Evolutionary conservation across 1,140 invertebrate species (phyloP), one percentile per base, ranked within the genome.

Genomic region (Stegodyphus mimosarum): DNA sequence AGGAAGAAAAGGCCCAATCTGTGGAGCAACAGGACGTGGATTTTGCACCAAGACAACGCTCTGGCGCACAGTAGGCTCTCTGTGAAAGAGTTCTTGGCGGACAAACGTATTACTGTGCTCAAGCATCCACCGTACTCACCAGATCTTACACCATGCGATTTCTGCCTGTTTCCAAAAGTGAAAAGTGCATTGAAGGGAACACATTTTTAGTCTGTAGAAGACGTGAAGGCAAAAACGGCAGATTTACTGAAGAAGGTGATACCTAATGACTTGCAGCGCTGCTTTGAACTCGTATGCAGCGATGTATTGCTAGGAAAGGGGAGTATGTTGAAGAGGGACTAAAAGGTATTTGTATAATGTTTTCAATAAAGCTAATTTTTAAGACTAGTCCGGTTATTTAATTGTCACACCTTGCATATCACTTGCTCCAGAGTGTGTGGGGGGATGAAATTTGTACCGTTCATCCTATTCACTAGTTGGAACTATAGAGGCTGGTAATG

Each of bases 141-240:
- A 15, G 53, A 15, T 48, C 75, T 77, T 17, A 2, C 55, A 52
- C 75, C 73, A 52, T 67, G 50, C 6, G 18, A 77, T 2, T 67
- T 77, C 48, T 77, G 5, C 55, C 6, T 77, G 50, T 77, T 77
- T 60, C 5, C 18, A 48, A 77, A 77, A 77, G 15, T 77, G 55
- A 49, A n/a, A n/a, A n/a, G n/a, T n/a, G n/a, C n/a, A n/a, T n/a
- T n/a, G n/a, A n/a, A n/a, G n/a, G n/a, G n/a, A 60, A 60, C 53
- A 52, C 55, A 67, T 64, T 77, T 77, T 51, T 11, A 55, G 50
- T 33, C 50, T 67, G 52, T 64, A 2, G 64, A 77, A 18, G 64
- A 53, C 3, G 48, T 74, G 50, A 74, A 5, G 17, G 17, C 64
- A 67, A 67, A 67, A 67, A 67, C n/a, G 6, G 64, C 64, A 67